Conservation (phyloP, 2,888 invertebrate genomes). For the Cheilosia scutellata region DNA sequence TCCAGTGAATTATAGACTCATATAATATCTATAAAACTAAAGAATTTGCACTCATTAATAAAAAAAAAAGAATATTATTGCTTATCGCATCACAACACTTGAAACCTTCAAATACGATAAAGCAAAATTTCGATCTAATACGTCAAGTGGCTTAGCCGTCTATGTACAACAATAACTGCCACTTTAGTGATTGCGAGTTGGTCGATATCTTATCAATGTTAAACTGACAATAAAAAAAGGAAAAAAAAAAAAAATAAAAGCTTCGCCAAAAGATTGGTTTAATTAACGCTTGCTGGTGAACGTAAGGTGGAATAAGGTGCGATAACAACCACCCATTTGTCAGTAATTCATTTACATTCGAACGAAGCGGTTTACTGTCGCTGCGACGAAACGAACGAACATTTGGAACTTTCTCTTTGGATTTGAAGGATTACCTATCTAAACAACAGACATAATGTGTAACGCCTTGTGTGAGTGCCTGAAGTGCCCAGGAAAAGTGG, state of each 20-base stretch:
- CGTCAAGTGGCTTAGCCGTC: constrained; percentile 2
- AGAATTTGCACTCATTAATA: background rate
- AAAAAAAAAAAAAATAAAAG: constrained; percentile 31
- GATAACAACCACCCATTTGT: constrained; percentile 23
- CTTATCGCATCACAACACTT: constrained; percentile 15
- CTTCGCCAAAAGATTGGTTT: constrained; percentile 10
- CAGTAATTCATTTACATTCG: constrained; percentile 55
- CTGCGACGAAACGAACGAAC: background rate
- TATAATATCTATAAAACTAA: background rate
- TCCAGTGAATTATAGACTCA: background rate
- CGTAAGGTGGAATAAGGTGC: constrained; percentile 37
- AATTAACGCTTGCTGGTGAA: constrained; percentile 37
- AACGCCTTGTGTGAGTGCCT: constrained; percentile 80
- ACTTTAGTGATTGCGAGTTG: background rate
- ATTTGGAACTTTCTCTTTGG: constrained; percentile 9
- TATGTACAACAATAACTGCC: constrained; percentile 4
- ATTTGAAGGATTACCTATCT: constrained; percentile 13
- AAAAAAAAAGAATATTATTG: background rate
- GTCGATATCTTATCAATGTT: constrained; percentile 52
- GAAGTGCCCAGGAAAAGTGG: constrained; percentile 81
- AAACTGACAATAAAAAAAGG: background rate
- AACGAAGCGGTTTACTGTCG: constrained; percentile 37
- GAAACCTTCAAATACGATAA: background rate
- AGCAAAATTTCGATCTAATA: background rate
- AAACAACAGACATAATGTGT: constrained; percentile 79